Conservation (phyloP, 1,140 invertebrate genomes). For the Teleopsis dalmanni region DNA sequence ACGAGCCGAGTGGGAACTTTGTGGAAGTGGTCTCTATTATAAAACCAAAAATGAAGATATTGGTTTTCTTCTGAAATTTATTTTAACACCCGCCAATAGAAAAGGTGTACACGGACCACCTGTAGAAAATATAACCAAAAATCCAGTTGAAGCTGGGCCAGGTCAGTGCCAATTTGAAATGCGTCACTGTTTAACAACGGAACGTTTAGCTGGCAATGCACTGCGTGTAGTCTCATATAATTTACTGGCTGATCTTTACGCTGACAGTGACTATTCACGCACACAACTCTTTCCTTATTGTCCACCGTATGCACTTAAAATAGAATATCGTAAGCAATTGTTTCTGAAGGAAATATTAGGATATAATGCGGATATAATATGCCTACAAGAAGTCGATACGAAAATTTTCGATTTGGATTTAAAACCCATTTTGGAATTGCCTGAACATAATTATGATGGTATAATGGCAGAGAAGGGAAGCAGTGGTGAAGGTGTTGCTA, state of each 20-base stretch:
- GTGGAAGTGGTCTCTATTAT: slow-evolving; percentile 54
- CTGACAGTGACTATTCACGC: slow-evolving; percentile 69
- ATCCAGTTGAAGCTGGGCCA: slow-evolving; percentile 60
- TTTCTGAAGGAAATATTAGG: slow-evolving; percentile 78
- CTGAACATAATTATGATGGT: slow-evolving; percentile 51
- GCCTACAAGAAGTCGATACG: slow-evolving; percentile 85
- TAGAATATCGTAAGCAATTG: slow-evolving; percentile 80
- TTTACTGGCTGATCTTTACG: slow-evolving; percentile 79
- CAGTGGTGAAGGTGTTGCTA: slow-evolving; percentile 70
- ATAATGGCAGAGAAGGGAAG: slow-evolving; percentile 65
- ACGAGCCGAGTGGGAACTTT: slow-evolving; percentile 50
- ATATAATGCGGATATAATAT: slow-evolving; percentile 83
- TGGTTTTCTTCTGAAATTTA: slow-evolving; percentile 57
- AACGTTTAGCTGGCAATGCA: slow-evolving; percentile 48
- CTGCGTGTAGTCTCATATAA: slow-evolving; percentile 83
- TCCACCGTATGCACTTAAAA: slow-evolving; percentile 64
- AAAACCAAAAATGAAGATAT: slow-evolving; percentile 52
- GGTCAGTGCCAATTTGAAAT: slow-evolving; percentile 71
- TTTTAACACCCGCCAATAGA: slow-evolving; percentile 52
- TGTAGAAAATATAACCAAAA: slow-evolving; percentile 51
- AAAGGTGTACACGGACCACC: slow-evolving; percentile 48
- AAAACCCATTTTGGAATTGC: slow-evolving; percentile 50
- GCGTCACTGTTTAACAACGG: slow-evolving; percentile 62
- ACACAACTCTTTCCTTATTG: slow-evolving; percentile 72
- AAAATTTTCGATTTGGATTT: slow-evolving; percentile 71